Percentiles rank a stretch among this genome's conserved stretches.
These are phyloP conservation scores for Cephus rjabovi DNA, from an alignment of 2,888 invertebrate species.

Conservation along the genomic window DNA sequence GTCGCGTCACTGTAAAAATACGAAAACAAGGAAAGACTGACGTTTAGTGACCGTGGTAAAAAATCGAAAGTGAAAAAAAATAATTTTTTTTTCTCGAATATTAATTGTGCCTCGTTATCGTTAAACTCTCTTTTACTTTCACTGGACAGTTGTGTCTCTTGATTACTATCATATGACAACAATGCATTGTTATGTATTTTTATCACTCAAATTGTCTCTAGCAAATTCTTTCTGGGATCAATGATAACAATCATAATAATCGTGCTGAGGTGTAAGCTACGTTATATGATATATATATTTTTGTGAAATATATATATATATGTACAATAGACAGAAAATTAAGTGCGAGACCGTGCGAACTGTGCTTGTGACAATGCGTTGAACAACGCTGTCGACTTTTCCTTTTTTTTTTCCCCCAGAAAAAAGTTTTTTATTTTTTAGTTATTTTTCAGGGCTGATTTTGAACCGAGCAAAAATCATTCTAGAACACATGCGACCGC, in stretches of 20 bases:
- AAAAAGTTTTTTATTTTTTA: not conserved
- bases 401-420: not conserved
- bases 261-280: not conserved
- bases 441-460: not conserved
- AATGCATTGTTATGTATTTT: not conserved
- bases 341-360: constrained; percentile 52
- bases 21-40: constrained; percentile 13
- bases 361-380: constrained; percentile 57
- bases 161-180: not conserved
- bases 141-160: not conserved
- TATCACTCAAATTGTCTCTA: not conserved
- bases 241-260: not conserved
- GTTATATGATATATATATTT: not conserved
- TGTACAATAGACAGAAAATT: constrained; percentile 7
- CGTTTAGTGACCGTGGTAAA: constrained; percentile 12
- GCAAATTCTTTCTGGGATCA: not conserved
- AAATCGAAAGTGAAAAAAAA: not conserved
- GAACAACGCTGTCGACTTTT: not conserved
- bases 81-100: not conserved
- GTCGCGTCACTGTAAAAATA: constrained; percentile 62
- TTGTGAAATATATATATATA: not conserved
- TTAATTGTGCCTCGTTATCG: not conserved
- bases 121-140: not conserved
- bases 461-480: not conserved
- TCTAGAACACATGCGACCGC: not conserved